Base-by-base conservation (phyloP, 2,113 vertebrate genomes). In the Pituophis catenifer region DNA sequence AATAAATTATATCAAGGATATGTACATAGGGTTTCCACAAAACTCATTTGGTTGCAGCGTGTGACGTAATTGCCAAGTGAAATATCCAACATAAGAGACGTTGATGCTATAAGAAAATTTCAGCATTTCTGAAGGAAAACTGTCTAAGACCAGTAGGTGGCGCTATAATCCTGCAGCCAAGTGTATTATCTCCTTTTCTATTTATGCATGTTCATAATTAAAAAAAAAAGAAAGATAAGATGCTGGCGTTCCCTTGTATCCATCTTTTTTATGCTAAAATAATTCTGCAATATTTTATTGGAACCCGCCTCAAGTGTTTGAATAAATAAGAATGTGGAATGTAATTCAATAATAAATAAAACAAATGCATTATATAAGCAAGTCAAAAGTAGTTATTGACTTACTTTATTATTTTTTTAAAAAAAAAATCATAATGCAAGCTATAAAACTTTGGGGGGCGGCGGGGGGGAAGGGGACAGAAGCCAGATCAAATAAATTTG, bases 71-170 rank as follows among this genome's bases (percentile, higher is more conserved):
- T 33, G 44, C 89, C 12, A 23, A 75, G 29, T 90, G 12, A 86
- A 8, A 54, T 54, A n/a, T 86, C 9, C 24, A 52, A 58, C 23
- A 6, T 23, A 2, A 86, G 7, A 26, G 10, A 53, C 7, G 23
- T 58, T 81, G 93, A 89, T 1, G 19, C 17, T 26, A 54, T 21
- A 38, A 86, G 95, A 3, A 90, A 53, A 38, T 38, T 93, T 8
- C 38, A 2, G 29, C 55, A 54, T 53, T 93, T 1, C 0, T 26
- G 38, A 86, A 90, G 48, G 26, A 26, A 15, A n/a, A 54, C 29
- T 70, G 81, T 33, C 86, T 75, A 92, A 70, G 57, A 92, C 95
- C 94, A 97, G 95, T 92, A 95, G 95, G 94, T 96, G 97, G 94
- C 96, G 91, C 94, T 86, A 94, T 94, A 96, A 88, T n/a, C 92